Conservation (phyloP, 2,113 vertebrate genomes). For the Halcyon senegalensis region DNA sequence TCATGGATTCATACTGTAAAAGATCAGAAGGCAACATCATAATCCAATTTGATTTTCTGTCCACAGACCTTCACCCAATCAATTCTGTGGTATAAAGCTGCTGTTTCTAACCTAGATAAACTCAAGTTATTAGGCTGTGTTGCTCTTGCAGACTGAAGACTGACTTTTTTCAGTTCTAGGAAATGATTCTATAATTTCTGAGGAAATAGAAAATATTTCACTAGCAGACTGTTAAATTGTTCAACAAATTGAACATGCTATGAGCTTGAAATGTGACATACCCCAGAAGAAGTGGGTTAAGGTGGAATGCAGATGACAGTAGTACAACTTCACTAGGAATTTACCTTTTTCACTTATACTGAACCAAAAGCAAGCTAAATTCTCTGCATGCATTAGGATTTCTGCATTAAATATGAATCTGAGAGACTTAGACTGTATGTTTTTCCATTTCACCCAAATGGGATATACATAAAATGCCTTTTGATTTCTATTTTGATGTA, state of each 20-base stretch:
- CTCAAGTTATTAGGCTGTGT: conserved; percentile 4
- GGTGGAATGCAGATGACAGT: neutral
- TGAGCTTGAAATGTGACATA: neutral
- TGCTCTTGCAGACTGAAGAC: neutral
- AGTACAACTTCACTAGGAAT: neutral
- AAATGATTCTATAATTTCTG: conserved; percentile 25
- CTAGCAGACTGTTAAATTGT: conserved; percentile 6
- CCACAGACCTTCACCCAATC: conserved; percentile 46
- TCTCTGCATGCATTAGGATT: neutral
- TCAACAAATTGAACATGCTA: conserved; percentile 16
- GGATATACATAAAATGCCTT: neutral
- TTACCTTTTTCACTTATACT: neutral
- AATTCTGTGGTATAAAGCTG: conserved; percentile 28
- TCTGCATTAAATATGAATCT: neutral
- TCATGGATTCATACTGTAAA: conserved; percentile 19
- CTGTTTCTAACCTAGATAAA: conserved; percentile 39
- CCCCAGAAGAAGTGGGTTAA: neutral
- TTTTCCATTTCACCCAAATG: neutral
- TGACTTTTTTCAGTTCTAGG: neutral
- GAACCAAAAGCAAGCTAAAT: neutral
- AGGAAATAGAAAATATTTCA: conserved; percentile 35
- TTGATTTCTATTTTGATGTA: neutral
- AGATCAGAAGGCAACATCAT: conserved; percentile 54
- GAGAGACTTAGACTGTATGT: neutral
- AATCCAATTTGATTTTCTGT: conserved; percentile 68